Evolutionary conservation across 2,888 invertebrate species (phyloP).

Genomic region (Philereme vetulata): DNA sequence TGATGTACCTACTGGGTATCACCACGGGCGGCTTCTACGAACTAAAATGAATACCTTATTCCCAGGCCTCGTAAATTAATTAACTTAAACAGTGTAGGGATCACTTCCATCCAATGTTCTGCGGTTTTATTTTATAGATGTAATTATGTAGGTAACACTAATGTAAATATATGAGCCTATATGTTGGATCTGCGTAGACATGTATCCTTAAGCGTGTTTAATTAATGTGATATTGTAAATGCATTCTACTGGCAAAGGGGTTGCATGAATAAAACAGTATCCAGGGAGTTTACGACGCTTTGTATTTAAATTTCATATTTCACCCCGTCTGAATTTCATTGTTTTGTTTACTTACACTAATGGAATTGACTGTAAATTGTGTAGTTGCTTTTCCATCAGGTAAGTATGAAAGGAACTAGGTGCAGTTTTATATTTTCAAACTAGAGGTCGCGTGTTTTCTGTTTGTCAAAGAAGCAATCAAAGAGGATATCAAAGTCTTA

Average conservation of each 20-base stretch:
- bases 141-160: too few species aligned
- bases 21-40: conserved; percentile 28
- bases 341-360: conserved; percentile 27
- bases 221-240: too few species aligned
- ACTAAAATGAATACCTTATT: conserved; percentile 40
- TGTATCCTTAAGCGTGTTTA: too few species aligned
- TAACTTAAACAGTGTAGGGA: conserved; percentile 40
- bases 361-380: conserved; percentile 19
- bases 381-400: conserved; percentile 16
- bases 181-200: too few species aligned
- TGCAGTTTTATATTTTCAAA: conserved; percentile 15
- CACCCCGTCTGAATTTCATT: conserved; percentile 13
- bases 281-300: conserved; percentile 33
- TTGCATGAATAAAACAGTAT: conserved; percentile 24
- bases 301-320: conserved; percentile 46
- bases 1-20: not conserved
- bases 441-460: not conserved
- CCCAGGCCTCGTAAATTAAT: conserved; percentile 58
- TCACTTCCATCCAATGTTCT: conserved; percentile 25
- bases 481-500: too few species aligned
- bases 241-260: conserved; percentile 11
- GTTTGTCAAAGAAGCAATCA: too few species aligned
- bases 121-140: not conserved
- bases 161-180: too few species aligned
- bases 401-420: conserved; percentile 16